A percentile compares a stretch with the other conserved stretches of the same genome.
Conservation (phyloP, 2,797 vertebrate species). For the Lacerta agilis region DNA sequence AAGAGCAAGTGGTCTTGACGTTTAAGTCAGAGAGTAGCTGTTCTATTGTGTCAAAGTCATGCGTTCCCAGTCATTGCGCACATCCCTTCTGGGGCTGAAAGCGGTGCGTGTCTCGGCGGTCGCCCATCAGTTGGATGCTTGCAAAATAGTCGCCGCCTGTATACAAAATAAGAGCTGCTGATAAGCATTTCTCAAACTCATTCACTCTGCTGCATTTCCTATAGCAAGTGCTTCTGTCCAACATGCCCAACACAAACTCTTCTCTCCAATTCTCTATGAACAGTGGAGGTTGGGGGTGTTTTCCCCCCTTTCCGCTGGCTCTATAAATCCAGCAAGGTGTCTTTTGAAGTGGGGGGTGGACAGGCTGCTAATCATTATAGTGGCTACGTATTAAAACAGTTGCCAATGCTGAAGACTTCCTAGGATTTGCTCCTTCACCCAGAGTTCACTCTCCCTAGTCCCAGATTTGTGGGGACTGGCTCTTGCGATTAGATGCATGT, state of each 20-base stretch:
- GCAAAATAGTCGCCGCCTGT: too few species aligned
- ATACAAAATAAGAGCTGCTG: not conserved
- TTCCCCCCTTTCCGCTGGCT: not conserved
- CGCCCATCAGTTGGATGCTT: too few species aligned
- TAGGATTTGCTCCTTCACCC: not conserved
- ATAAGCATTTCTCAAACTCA: not conserved
- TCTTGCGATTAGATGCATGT: not conserved
- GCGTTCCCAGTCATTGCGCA: not conserved
- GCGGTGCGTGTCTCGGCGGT: accelerated
- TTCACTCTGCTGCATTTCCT: not conserved
- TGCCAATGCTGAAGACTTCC: not conserved
- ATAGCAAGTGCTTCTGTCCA: too few species aligned
- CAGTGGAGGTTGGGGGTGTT: not conserved
- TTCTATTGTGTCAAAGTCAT: not conserved
- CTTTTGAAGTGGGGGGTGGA: too few species aligned
- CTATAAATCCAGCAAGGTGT: too few species aligned
- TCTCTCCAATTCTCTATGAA: not conserved
- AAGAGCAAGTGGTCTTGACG: not conserved
- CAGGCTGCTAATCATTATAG: not conserved
- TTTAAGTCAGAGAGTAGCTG: not conserved
- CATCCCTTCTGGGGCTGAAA: too few species aligned
- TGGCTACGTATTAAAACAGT: not conserved
- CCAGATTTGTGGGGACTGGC: not conserved
- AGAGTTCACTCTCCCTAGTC: not conserved
- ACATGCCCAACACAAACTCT: not conserved